Percentiles rank a stretch among this genome's conserved stretches.
These are phyloP conservation scores for Ameiurus melas DNA, from an alignment of 2,113 vertebrate species.

Conservation along the genomic window DNA sequence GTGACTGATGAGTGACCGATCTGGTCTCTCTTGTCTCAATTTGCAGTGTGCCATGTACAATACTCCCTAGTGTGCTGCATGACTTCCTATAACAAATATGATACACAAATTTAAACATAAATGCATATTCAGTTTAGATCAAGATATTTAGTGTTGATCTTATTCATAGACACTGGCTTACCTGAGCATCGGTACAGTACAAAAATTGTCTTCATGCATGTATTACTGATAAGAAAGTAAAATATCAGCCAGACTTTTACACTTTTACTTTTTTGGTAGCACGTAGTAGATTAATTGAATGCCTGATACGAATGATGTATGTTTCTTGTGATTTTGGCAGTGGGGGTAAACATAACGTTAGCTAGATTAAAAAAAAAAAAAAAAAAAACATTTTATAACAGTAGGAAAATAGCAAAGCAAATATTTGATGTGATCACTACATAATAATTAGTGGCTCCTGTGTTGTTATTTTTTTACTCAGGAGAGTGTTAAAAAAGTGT, in stretches of 20 bases:
- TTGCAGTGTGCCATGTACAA: neutral
- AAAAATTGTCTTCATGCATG: neutral
- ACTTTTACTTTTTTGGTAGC: neutral
- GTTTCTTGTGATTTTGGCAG: neutral
- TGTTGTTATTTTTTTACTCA: neutral
- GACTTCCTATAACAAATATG: neutral
- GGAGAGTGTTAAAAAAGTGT: neutral
- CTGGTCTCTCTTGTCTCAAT: neutral
- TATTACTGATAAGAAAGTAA: neutral
- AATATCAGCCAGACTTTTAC: neutral
- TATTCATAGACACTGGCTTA: too few species aligned
- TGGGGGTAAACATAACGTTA: neutral
- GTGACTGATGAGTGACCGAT: neutral
- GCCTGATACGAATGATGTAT: neutral
- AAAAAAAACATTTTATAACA: too few species aligned
- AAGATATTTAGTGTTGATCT: too few species aligned
- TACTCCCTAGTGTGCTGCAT: neutral
- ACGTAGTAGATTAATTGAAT: neutral
- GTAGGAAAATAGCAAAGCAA: neutral
- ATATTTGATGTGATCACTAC: neutral
- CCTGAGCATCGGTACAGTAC: neutral
- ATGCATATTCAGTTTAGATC: too few species aligned
- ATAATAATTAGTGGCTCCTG: neutral
- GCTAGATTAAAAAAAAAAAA: too few species aligned
- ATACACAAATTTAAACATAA: neutral